Conservation (phyloP, 1,140 invertebrate species). For the Mamestra configurata region DNA sequence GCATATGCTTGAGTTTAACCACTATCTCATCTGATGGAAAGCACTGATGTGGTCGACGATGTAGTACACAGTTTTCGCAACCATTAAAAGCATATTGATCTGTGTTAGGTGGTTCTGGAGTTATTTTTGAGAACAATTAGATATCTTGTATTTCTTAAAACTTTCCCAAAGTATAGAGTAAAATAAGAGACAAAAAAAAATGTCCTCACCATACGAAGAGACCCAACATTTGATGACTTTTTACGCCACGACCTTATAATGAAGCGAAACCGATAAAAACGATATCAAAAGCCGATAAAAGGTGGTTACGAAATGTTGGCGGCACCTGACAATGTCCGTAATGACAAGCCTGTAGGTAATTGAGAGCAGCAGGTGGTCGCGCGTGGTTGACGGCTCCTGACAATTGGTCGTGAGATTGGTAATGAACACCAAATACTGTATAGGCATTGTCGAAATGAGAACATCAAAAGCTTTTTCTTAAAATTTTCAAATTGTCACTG, state of each 20-base stretch:
- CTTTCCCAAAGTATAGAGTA: neutral
- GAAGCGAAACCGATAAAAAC: conserved; percentile 7
- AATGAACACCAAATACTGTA: neutral
- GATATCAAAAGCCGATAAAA: neutral
- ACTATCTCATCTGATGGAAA: too few species aligned
- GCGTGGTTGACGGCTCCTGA: neutral
- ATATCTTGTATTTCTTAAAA: neutral
- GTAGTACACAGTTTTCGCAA: too few species aligned
- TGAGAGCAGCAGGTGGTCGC: conserved; percentile 23
- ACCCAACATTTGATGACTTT: neutral
- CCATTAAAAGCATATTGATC: too few species aligned
- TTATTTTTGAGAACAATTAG: neutral
- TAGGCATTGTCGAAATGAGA: neutral
- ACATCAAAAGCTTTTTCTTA: neutral
- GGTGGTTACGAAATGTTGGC: conserved; percentile 14
- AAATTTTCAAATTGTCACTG: too few species aligned
- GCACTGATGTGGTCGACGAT: too few species aligned
- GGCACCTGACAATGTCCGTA: conserved; percentile 6
- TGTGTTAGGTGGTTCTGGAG: too few species aligned
- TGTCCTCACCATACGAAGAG: neutral
- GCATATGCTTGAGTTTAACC: too few species aligned
- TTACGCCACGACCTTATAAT: neutral
- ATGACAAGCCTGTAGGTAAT: conserved; percentile 15
- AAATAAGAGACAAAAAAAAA: neutral
- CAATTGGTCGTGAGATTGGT: neutral